phyloP scores from a whole-genome alignment of 2,113 vertebrate species.

The Canis aureus region DNA sequence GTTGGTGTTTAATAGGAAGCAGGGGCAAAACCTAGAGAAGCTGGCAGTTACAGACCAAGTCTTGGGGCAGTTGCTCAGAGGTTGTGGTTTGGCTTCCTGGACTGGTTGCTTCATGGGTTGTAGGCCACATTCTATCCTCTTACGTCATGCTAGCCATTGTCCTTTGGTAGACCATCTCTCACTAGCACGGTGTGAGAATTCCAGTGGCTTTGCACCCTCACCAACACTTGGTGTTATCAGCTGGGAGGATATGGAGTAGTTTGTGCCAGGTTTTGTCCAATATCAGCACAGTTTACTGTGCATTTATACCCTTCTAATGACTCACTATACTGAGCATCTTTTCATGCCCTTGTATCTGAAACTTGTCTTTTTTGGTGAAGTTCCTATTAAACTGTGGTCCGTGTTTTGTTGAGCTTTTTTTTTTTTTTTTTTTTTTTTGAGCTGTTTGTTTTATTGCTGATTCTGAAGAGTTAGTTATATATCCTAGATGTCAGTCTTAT shows the following conservation, averaged over 20 bases:
- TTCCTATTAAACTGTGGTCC: not conserved
- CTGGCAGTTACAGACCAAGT: not conserved
- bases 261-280: not conserved
- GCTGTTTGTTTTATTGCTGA: not conserved
- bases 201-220: not conserved
- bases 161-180: not conserved
- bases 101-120: not conserved
- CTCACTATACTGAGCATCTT: not conserved
- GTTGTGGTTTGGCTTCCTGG: not conserved
- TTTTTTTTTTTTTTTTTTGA: not conserved
- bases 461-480: not conserved
- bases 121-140: not conserved
- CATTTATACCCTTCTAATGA: not conserved
- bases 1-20: not conserved
- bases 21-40: not conserved
- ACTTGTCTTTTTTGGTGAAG: not conserved
- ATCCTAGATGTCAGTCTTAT: not conserved
- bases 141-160: not conserved
- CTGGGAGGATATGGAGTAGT: no score
- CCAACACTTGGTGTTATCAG: not conserved
- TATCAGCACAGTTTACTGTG: not conserved
- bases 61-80: not conserved
- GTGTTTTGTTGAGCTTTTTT: not conserved
- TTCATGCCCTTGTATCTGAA: not conserved
- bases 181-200: not conserved